Evolutionary conservation across 2,797 vertebrate genomes (phyloP), one percentile per base, ranked within the genome.

Genomic region (Pelochelys cantorii): DNA sequence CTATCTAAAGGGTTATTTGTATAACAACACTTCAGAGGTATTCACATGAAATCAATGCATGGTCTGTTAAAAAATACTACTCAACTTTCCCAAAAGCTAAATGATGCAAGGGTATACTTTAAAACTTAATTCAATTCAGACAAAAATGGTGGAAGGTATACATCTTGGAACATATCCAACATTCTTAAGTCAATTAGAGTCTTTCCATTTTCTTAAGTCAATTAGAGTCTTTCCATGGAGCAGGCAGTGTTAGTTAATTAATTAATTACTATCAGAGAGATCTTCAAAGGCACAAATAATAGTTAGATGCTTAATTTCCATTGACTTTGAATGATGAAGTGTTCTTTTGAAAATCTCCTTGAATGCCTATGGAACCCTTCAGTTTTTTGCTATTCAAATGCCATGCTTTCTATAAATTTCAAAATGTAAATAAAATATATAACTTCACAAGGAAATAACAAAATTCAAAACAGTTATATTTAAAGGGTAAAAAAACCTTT

Each of bases 31-130:
- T 62, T 57, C 60, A 13, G 17, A 75, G 84, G 60, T 75, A 93
- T 2, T 22, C n/a, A 29, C 1, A 11, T 10, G 75, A 71, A 53
- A 4, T 55, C 1, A 7, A 52, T 2, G 22, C 10, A 0, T 27
- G 7, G 6, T 4, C 17, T 7, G 27, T 81, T 48, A 81, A 81
- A 57, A 18, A 77, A 48, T 27, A 48, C 25, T 27, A 27, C 7
- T 27, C 9, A 48, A 48, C 42, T 48, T 77, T 77, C 12, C 74
- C 6, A 25, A 27, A 77, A 77, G 23, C 74, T 77, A 74, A 74
- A 74, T 74, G 23, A 74, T 74, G 15, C 6, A 71, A 75, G 37
- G 37, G 71, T 27, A 25, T 5, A 25, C 37, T 42, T 60, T 12
- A 60, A 81, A 31, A 20, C 23, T 71, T 83, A 86, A 75, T 92